A percentile compares a stretch with the other conserved stretches of the same genome.
phyloP scores from a whole-genome alignment of 2,113 vertebrate species.

The Rhinoderma darwinii region DNA sequence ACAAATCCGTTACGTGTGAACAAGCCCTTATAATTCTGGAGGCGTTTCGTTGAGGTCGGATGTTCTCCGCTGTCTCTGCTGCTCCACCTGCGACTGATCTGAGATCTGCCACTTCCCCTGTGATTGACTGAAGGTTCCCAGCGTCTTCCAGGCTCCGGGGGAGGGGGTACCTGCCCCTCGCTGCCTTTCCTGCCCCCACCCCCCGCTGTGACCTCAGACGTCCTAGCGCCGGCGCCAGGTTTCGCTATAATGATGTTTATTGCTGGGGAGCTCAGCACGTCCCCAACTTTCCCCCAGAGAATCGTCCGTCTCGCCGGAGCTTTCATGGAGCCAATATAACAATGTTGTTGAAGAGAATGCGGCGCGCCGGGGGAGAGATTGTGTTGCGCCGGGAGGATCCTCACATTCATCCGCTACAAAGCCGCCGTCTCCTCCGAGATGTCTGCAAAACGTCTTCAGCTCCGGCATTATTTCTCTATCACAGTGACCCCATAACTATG shows the following conservation, averaged over 20 bases:
- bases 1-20: too few relatives aligned
- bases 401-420: too few relatives aligned
- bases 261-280: background rate
- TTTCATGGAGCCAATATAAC: background rate
- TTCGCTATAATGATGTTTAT: background rate
- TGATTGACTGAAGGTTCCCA: background rate
- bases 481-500: background rate
- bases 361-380: background rate
- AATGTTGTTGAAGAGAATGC: background rate
- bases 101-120: conserved; percentile 20
- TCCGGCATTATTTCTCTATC: background rate
- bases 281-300: background rate
- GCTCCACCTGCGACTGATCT: conserved; percentile 3
- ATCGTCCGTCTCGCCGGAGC: background rate
- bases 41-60: conserved; percentile 11
- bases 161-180: background rate
- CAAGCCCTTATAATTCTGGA: too few relatives aligned
- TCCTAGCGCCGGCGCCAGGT: background rate
- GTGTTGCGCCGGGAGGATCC: background rate
- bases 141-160: background rate
- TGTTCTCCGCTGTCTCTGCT: background rate
- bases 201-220: background rate
- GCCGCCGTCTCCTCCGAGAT: background rate
- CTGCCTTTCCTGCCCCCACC: background rate
- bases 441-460: background rate